Evolutionary conservation across 2,113 vertebrate species (phyloP).

Genomic region (Morone chrysops): DNA sequence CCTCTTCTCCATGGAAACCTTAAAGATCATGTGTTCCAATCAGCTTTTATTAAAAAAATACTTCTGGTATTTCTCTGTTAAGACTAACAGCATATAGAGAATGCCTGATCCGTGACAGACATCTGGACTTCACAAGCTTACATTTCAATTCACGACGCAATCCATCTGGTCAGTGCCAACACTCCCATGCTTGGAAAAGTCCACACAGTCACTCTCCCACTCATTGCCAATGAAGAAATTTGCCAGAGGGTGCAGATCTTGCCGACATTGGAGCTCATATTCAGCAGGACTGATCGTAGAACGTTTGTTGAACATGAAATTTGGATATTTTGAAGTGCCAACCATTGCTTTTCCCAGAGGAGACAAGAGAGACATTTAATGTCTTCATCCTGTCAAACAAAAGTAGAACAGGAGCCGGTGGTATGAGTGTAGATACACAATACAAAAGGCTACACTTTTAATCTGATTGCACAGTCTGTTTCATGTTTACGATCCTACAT

Average conservation of each 20-base stretch:
- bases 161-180: conserved; percentile 42
- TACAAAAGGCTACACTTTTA: background rate
- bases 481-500: background rate
- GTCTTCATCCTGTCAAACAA: conserved; percentile 40
- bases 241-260: conserved; percentile 7
- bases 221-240: conserved; percentile 13
- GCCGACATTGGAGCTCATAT: background rate
- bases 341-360: conserved; percentile 8
- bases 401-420: conserved; percentile 22
- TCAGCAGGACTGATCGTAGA: conserved; percentile 9
- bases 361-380: conserved; percentile 16
- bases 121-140: conserved; percentile 62
- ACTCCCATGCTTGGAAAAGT: conserved; percentile 48
- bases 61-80: conserved; percentile 51
- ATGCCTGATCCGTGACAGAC: conserved; percentile 35
- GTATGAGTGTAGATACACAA: background rate
- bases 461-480: background rate
- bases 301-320: conserved; percentile 42
- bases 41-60: conserved; percentile 33
- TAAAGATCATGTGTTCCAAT: conserved; percentile 57
- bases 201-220: conserved; percentile 3
- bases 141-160: conserved; percentile 50
- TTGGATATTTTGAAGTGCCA: conserved; percentile 21
- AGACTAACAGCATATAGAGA: conserved; percentile 28
- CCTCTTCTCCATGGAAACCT: conserved; percentile 68